phyloP scores from a whole-genome alignment of 2,113 vertebrate species.

The Miniopterus natalensis region DNA sequence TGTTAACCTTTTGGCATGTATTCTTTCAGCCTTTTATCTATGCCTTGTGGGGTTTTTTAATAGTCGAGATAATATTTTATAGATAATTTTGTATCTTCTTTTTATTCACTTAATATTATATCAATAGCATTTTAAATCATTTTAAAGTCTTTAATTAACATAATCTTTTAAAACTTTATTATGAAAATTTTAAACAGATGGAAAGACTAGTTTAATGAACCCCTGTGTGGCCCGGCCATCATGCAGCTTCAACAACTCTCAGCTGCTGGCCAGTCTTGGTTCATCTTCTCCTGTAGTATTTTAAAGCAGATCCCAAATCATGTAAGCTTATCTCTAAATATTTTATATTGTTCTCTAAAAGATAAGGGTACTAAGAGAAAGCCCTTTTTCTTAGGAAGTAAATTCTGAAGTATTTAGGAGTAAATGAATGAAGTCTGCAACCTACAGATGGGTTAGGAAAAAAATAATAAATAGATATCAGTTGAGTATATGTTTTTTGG shows the following conservation, averaged over 20 bases:
- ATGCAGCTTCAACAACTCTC: neutral
- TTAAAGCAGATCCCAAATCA: conserved; percentile 32
- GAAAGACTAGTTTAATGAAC: neutral
- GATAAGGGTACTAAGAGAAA: conserved; percentile 20
- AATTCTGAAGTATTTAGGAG: neutral
- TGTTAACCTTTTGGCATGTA: neutral
- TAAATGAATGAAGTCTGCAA: conserved; percentile 23
- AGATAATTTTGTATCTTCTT: conserved; percentile 26
- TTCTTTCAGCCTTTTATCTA: conserved; percentile 51
- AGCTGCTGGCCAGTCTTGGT: neutral
- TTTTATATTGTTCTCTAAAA: conserved; percentile 35
- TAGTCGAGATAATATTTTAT: conserved; percentile 16
- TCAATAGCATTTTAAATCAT: neutral
- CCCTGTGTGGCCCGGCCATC: neutral
- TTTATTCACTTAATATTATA: neutral
- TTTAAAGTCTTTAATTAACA: conserved; percentile 50
- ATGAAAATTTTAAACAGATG: conserved; percentile 36
- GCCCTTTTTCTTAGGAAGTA: neutral
- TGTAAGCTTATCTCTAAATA: conserved; percentile 8
- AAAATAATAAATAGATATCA: neutral
- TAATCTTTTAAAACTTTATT: conserved; percentile 53
- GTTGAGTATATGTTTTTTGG: neutral
- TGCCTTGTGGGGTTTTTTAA: neutral
- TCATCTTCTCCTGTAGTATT: neutral
- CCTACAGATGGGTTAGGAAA: neutral